Evolutionary conservation across 2,797 vertebrate genomes (phyloP), one percentile per base, ranked within the genome.

Genomic region (Neosilurus mollespiculum): DNA sequence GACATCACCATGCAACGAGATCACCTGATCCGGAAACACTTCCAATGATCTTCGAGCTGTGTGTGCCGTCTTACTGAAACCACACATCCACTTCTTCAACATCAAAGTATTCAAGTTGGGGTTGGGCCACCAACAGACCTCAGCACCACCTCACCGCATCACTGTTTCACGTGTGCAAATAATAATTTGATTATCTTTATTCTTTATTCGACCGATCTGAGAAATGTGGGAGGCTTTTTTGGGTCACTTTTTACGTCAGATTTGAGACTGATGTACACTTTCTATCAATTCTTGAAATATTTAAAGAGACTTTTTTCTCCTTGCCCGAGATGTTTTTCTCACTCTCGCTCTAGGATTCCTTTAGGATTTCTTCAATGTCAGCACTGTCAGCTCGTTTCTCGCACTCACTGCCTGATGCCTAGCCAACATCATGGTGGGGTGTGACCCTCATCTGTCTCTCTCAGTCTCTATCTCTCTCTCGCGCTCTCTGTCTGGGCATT

Each of bases 231-330:
- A 43, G 8, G 43, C 43, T 43, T 4, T 43, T 43, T 43, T 43
- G 43, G 43, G 4, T 43, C 43, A 4, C 43, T 0, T 43, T 43
- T 43, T 43, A 43, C 8, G 3, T 43, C 43, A 51, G 69, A 24
- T 53, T 65, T 58, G 30, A 80, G 64, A 30, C 51, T 37, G 11
- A 12, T 58, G 4, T 26, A 30, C 20, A 16, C n/a, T 30, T 34
- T 49, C 15, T n/a, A 75, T 24, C 34, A 81, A 80, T 85, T 87
- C 85, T 83, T 88, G 24, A 88, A 89, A 90, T 87, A 87, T 90
- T 83, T 78, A 73, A 83, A 79, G 72, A 51, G 62, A 53, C 7
- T 43, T n/a, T 24, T n/a, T n/a, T 24, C 54, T 37, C 11, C 15
- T 22, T 71, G 4, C 65, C 72, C 56, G 34, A 58, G 61, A 34